phyloP scores from a whole-genome alignment of 2,888 invertebrate species.

The Hedychridium roseum region DNA sequence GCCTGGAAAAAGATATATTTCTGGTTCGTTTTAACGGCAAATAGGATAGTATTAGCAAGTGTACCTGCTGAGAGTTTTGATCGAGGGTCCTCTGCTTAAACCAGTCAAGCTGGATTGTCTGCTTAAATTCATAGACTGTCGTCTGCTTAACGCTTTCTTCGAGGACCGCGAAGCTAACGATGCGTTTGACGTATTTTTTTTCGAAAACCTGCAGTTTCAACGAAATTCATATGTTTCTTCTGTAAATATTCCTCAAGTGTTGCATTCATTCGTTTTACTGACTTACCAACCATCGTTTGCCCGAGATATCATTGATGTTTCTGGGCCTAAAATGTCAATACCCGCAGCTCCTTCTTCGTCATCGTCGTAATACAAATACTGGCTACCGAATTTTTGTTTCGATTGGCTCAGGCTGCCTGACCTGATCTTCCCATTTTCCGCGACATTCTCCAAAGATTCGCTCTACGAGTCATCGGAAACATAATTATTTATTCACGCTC shows the following conservation, averaged over 20 bases:
- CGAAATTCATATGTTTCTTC: too few relatives aligned
- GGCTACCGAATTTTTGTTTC: slow-evolving; percentile 64
- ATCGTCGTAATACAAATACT: slow-evolving; percentile 73
- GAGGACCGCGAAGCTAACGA: slow-evolving; percentile 64
- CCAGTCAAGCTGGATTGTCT: slow-evolving; percentile 34
- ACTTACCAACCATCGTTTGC: slow-evolving; percentile 71
- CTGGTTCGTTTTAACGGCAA: neutral
- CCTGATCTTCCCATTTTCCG: slow-evolving; percentile 17
- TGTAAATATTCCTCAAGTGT: too few relatives aligned
- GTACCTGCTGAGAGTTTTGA: slow-evolving; percentile 26
- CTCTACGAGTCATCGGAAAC: slow-evolving; percentile 11
- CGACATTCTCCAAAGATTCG: slow-evolving; percentile 37
- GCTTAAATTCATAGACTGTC: slow-evolving; percentile 35
- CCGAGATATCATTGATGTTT: slow-evolving; percentile 73
- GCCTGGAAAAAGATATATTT: slow-evolving; percentile 18
- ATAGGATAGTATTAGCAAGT: neutral
- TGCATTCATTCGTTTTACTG: neutral
- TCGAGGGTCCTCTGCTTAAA: slow-evolving; percentile 22
- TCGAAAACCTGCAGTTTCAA: slow-evolving; percentile 58
- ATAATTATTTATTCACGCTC: too few relatives aligned
- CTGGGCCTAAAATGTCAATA: slow-evolving; percentile 74
- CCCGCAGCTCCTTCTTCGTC: slow-evolving; percentile 69
- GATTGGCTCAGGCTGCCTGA: slow-evolving; percentile 26
- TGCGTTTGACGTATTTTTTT: slow-evolving; percentile 52
- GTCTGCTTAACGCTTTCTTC: slow-evolving; percentile 26